phyloP scores from a whole-genome alignment of 2,797 vertebrate species.

The Scomberomorus guttatus region DNA sequence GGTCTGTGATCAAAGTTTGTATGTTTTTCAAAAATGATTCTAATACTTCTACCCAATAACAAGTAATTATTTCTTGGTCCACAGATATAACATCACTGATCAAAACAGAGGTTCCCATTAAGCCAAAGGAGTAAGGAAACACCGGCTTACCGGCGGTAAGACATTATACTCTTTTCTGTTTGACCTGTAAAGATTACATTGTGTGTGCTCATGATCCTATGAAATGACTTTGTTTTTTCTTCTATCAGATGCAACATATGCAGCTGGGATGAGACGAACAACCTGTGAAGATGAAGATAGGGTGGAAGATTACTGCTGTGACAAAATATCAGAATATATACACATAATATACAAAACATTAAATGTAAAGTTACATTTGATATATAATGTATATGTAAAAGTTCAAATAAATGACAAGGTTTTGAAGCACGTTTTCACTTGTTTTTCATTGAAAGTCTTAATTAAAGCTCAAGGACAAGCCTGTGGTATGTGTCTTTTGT shows the following conservation, averaged over 20 bases:
- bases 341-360: neutral
- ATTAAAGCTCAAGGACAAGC: conserved; percentile 5
- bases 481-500: conserved; percentile 1
- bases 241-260: conserved; percentile 1
- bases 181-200: neutral
- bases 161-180: neutral
- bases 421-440: neutral
- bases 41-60: neutral
- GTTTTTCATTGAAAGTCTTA: neutral
- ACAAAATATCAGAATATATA: neutral
- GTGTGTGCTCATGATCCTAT: neutral
- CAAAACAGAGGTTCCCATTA: conserved; percentile 78
- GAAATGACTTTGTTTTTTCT: neutral
- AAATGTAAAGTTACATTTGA: neutral
- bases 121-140: conserved; percentile 43
- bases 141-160: conserved; percentile 23
- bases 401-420: neutral
- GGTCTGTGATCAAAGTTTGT: neutral
- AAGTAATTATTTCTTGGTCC: conserved; percentile 13
- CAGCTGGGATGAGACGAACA: conserved; percentile 7
- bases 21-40: neutral
- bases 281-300: conserved; percentile 11
- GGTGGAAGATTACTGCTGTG: neutral
- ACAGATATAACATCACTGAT: conserved; percentile 80
- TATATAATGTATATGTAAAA: neutral